These are phyloP conservation scores for Tupiocoris notatus DNA, from an alignment of 2,888 invertebrate species.

Conservation along the genomic window DNA sequence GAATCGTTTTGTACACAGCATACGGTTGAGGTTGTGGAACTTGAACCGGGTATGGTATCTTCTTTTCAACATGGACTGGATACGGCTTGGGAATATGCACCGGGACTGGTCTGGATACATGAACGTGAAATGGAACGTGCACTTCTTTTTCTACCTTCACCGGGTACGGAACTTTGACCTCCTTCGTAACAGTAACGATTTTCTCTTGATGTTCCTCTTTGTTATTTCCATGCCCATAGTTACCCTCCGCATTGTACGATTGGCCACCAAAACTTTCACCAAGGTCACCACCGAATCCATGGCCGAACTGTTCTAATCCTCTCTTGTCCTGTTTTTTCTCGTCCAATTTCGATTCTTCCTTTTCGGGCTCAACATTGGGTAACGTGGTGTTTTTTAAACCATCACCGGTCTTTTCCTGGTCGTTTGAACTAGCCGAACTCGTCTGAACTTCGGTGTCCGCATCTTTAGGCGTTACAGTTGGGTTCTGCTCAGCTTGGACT, in stretches of 20 bases:
- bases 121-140: conserved; percentile 48
- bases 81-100: conserved; percentile 50
- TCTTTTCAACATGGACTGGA: conserved; percentile 50
- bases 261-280: not conserved
- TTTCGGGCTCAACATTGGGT: not conserved
- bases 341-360: conserved; percentile 49
- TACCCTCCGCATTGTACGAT: not conserved
- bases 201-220: not conserved
- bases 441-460: not conserved
- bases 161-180: conserved; percentile 38
- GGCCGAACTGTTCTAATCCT: conserved; percentile 58
- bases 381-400: not conserved
- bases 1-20: conserved; percentile 50
- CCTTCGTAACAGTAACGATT: conserved; percentile 43
- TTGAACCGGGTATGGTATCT: conserved; percentile 50
- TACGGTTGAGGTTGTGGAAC: conserved; percentile 50
- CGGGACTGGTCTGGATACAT: conserved; percentile 50
- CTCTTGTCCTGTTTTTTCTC: conserved; percentile 59
- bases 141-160: conserved; percentile 43
- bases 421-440: not conserved
- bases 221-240: not conserved
- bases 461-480: not conserved
- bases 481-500: not conserved
- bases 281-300: conserved; percentile 46
- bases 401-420: not conserved